Percentiles rank a stretch among this genome's conserved stretches.
These are phyloP conservation scores for Venusia cambrica DNA, from an alignment of 2,888 invertebrate genomes.

Conservation along the genomic window DNA sequence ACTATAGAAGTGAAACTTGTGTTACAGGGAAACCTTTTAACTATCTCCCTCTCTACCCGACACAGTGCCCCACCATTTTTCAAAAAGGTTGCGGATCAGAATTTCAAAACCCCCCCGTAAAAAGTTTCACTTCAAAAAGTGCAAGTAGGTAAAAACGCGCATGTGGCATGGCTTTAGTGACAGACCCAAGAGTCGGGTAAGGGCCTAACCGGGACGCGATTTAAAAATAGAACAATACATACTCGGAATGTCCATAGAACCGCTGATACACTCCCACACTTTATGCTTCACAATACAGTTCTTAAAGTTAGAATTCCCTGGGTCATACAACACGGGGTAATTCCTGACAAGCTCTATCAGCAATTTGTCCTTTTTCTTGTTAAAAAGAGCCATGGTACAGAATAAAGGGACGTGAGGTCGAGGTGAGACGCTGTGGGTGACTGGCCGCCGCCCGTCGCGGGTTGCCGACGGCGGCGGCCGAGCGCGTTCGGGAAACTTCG, in stretches of 20 bases:
- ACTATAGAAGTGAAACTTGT: too few relatives aligned
- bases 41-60: too few relatives aligned
- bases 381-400: constrained; percentile 18
- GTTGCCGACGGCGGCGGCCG: constrained; percentile 12
- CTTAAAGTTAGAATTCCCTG: constrained; percentile 14
- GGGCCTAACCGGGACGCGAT: too few relatives aligned
- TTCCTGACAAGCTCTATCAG: constrained; percentile 20
- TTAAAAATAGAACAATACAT: too few relatives aligned
- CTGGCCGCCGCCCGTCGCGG: constrained; percentile 12
- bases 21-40: too few relatives aligned
- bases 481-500: constrained; percentile 10
- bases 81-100: too few relatives aligned
- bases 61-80: too few relatives aligned
- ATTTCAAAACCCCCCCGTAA: too few relatives aligned
- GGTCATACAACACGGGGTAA: constrained; percentile 23
- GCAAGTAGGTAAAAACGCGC: too few relatives aligned
- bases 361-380: constrained; percentile 19
- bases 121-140: too few relatives aligned
- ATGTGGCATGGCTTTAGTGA: too few relatives aligned
- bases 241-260: constrained; percentile 15
- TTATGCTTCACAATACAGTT: constrained; percentile 19
- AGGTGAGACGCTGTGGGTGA: neutral
- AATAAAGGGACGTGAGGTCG: constrained; percentile 3
- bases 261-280: constrained; percentile 24
- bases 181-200: constrained; percentile 1